Conservation (phyloP, 2,113 vertebrate species). For the Chaetodon auriga region DNA sequence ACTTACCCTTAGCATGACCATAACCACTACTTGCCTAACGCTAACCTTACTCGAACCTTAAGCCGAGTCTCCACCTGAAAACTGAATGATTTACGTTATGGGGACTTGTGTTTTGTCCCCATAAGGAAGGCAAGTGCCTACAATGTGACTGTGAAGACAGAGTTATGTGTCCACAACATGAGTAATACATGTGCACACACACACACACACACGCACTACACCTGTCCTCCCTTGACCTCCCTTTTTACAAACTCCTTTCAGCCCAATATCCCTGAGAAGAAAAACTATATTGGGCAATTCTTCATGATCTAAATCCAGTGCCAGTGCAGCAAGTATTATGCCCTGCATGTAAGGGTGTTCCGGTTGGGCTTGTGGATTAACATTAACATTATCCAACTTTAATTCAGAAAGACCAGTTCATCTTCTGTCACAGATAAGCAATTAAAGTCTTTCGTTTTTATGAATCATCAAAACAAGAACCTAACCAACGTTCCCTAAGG, state of each 20-base stretch:
- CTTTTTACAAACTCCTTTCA: slow-evolving; percentile 4
- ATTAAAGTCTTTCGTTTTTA: not conserved
- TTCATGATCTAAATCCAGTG: not conserved
- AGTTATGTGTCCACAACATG: too few relatives aligned
- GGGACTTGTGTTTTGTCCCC: too few relatives aligned
- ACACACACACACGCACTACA: not conserved
- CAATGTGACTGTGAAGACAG: too few relatives aligned
- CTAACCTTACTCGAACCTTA: too few relatives aligned
- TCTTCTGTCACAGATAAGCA: not conserved
- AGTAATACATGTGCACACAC: too few relatives aligned
- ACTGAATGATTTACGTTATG: too few relatives aligned
- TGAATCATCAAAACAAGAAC: not conserved
- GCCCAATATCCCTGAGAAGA: not conserved
- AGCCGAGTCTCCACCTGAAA: too few relatives aligned
- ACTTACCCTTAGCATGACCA: too few relatives aligned
- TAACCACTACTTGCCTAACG: too few relatives aligned
- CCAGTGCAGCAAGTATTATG: not conserved
- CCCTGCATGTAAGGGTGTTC: not conserved
- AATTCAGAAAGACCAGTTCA: not conserved
- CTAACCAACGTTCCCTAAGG: too few relatives aligned
- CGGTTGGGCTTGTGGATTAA: not conserved
- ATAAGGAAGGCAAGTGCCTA: too few relatives aligned
- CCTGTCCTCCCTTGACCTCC: slow-evolving; percentile 4
- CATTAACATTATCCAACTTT: not conserved
- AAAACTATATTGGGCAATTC: not conserved